phyloP scores from a whole-genome alignment of 2,797 vertebrate genomes.

The Centroberyx gerrardi region DNA sequence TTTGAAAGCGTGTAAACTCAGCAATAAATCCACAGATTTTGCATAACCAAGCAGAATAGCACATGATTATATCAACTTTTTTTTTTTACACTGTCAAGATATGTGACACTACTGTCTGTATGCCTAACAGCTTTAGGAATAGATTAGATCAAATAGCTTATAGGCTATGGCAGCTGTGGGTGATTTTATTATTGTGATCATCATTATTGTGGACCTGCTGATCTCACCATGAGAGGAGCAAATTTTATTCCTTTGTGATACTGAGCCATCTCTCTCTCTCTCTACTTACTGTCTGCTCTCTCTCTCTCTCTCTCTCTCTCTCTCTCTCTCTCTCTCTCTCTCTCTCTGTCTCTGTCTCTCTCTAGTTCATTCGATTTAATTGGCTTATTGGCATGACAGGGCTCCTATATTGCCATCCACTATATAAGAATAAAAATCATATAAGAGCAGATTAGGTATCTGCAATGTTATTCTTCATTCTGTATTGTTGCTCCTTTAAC shows the following conservation, averaged over 20 bases:
- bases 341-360: neutral
- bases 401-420: no score
- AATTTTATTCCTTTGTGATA: neutral
- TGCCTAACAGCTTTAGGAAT: no score
- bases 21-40: neutral
- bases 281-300: no score
- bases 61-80: no score
- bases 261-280: neutral
- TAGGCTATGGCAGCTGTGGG: neutral
- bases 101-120: neutral
- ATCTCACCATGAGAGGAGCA: neutral
- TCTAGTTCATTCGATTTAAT: neutral
- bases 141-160: no score
- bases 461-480: conserved; percentile 18
- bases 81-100: no score
- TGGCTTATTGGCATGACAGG: conserved; percentile 2
- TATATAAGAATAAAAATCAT: no score
- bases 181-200: neutral
- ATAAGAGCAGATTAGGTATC: neutral
- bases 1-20: no score
- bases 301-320: no score
- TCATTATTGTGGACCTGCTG: neutral
- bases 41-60: neutral
- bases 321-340: neutral
- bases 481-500: neutral